These are phyloP conservation scores for Neostethus bicornis DNA, from an alignment of 2,797 vertebrate genomes.

Conservation along the genomic window DNA sequence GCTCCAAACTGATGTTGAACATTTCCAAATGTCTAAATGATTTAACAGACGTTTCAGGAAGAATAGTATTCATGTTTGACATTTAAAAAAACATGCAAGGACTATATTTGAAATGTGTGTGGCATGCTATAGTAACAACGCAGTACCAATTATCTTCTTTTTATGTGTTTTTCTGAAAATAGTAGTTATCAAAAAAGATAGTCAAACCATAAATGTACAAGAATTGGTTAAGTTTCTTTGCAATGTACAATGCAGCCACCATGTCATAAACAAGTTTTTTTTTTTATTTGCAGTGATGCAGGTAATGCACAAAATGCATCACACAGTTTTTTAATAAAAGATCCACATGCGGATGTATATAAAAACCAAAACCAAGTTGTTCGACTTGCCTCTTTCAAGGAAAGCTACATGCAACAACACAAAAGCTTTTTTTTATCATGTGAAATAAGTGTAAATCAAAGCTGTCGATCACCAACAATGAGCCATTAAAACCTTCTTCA, in stretches of 20 bases:
- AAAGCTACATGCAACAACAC: too few species aligned
- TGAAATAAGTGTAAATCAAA: not conserved
- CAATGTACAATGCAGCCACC: too few species aligned
- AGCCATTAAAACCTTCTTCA: not conserved
- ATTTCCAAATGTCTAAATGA: not conserved
- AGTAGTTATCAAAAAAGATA: not conserved
- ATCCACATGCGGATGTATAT: not conserved
- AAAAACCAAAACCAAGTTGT: constrained; percentile 16
- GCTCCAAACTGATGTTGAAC: not conserved
- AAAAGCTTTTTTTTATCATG: not conserved
- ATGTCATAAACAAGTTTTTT: too few species aligned
- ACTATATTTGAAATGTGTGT: not conserved
- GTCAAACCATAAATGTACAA: too few species aligned
- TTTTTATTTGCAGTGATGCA: too few species aligned
- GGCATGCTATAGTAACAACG: not conserved
- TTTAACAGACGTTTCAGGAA: not conserved
- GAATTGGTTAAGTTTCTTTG: too few species aligned
- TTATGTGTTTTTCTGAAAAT: not conserved
- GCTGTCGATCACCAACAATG: constrained; percentile 7
- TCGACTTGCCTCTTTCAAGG: too few species aligned
- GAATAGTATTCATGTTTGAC: not conserved
- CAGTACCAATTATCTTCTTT: not conserved
- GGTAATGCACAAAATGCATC: too few species aligned
- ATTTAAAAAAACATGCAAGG: not conserved
- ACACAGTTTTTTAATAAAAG: not conserved